Conservation (phyloP, 2,888 invertebrate genomes). For the Hedychridium roseum region DNA sequence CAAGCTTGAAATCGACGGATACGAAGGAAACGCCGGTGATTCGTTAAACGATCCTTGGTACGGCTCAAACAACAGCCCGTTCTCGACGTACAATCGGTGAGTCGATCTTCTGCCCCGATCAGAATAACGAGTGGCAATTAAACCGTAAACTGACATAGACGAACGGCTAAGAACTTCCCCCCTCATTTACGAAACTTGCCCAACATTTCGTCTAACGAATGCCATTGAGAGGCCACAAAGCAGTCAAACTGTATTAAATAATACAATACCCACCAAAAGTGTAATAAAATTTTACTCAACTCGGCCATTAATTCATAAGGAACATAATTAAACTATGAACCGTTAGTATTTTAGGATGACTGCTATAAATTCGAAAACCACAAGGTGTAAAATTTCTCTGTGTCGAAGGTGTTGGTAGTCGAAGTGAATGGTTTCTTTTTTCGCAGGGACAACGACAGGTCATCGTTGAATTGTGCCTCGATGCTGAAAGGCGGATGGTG, state of each 20-base stretch:
- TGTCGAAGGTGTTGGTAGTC: too few relatives aligned
- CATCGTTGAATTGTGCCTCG: conserved; percentile 89
- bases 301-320: too few relatives aligned
- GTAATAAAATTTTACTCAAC: too few relatives aligned
- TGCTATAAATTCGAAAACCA: too few relatives aligned
- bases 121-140: background rate
- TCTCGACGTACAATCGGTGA: conserved; percentile 90
- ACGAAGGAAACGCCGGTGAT: conserved; percentile 90
- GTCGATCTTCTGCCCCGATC: conserved; percentile 15
- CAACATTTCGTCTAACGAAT: too few relatives aligned
- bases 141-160: background rate
- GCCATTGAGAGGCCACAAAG: too few relatives aligned
- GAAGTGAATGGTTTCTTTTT: conserved; percentile 26
- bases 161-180: background rate
- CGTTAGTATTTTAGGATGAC: too few relatives aligned
- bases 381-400: too few relatives aligned
- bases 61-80: conserved; percentile 91
- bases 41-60: conserved; percentile 94
- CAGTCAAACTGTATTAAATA: too few relatives aligned
- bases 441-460: conserved; percentile 87
- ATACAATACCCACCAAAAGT: too few relatives aligned
- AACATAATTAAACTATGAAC: too few relatives aligned
- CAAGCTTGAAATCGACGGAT: conserved; percentile 90
- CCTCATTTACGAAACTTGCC: background rate
- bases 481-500: conserved; percentile 96